These are phyloP conservation scores for Plagodis pulveraria DNA, from an alignment of 2,888 invertebrate genomes.

Conservation along the genomic window DNA sequence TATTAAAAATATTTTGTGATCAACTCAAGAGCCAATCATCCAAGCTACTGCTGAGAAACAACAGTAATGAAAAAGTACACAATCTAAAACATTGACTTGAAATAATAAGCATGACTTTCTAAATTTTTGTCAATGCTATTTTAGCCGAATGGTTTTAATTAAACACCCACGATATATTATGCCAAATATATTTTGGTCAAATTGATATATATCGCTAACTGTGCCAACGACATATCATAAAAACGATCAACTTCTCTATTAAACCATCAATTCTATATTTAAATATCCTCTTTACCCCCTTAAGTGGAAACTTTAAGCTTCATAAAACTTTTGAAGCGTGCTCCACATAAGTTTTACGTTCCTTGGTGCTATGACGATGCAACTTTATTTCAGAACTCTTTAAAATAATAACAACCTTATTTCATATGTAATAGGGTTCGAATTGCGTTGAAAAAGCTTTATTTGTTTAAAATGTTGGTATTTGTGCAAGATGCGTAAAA, in stretches of 20 bases:
- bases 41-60: too few species aligned
- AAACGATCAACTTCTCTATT: slow-evolving; percentile 7
- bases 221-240: too few species aligned
- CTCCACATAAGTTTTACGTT: slow-evolving; percentile 80
- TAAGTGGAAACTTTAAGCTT: slow-evolving; percentile 76
- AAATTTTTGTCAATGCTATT: too few species aligned
- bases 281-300: slow-evolving; percentile 66
- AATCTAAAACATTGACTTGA: too few species aligned
- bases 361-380: slow-evolving; percentile 47
- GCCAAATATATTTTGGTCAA: too few species aligned
- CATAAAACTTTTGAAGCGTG: slow-evolving; percentile 80
- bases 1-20: too few species aligned
- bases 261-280: slow-evolving; percentile 59
- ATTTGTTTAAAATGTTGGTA: slow-evolving; percentile 9
- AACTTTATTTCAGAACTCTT: slow-evolving; percentile 17
- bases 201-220: too few species aligned
- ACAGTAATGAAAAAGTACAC: too few species aligned
- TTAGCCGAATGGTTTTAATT: too few species aligned
- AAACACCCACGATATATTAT: too few species aligned
- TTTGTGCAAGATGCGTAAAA: slow-evolving; percentile 63
- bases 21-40: too few species aligned
- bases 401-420: slow-evolving; percentile 17
- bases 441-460: slow-evolving; percentile 1
- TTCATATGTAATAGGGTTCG: neutral
- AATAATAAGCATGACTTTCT: too few species aligned